Percentiles rank a stretch among this genome's conserved stretches.
These are phyloP conservation scores for Drosophila arizonae DNA, from an alignment of 1,140 invertebrate species.

Conservation along the genomic window DNA sequence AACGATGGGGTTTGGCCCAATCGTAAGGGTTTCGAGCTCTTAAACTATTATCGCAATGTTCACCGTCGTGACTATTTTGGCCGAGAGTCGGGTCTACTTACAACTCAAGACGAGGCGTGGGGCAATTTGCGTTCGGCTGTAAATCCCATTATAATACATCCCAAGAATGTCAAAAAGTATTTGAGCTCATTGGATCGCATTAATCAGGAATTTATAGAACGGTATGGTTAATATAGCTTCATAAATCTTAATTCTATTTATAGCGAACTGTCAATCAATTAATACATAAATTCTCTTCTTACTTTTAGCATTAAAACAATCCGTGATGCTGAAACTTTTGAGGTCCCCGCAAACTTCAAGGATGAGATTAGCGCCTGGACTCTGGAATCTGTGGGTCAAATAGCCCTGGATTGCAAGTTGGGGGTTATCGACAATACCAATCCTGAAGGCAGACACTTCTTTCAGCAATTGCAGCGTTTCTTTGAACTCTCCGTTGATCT, in stretches of 20 bases:
- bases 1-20: constrained; percentile 59
- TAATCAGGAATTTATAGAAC: constrained; percentile 54
- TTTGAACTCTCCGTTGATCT: constrained; percentile 85
- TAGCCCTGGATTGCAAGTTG: constrained; percentile 87
- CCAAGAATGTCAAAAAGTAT: constrained; percentile 83
- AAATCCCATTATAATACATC: constrained; percentile 83
- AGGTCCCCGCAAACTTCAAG: constrained; percentile 85
- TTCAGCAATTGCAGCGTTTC: constrained; percentile 85
- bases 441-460: constrained; percentile 84
- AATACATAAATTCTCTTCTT: constrained; percentile 52
- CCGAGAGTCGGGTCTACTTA: constrained; percentile 24
- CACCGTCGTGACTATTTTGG: constrained; percentile 48
- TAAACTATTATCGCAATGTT: constrained; percentile 46
- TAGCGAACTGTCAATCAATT: not conserved
- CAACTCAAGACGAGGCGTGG: constrained; percentile 41
- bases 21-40: constrained; percentile 40
- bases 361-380: constrained; percentile 88
- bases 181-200: constrained; percentile 77
- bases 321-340: constrained; percentile 83
- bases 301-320: constrained; percentile 82
- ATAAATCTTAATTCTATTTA: not conserved
- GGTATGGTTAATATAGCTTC: constrained; percentile 3
- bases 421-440: constrained; percentile 84
- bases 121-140: constrained; percentile 56
- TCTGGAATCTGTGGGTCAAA: constrained; percentile 87